Base-by-base conservation (phyloP, 1,140 invertebrate genomes). In the Pogonomyrmex californicus region DNA sequence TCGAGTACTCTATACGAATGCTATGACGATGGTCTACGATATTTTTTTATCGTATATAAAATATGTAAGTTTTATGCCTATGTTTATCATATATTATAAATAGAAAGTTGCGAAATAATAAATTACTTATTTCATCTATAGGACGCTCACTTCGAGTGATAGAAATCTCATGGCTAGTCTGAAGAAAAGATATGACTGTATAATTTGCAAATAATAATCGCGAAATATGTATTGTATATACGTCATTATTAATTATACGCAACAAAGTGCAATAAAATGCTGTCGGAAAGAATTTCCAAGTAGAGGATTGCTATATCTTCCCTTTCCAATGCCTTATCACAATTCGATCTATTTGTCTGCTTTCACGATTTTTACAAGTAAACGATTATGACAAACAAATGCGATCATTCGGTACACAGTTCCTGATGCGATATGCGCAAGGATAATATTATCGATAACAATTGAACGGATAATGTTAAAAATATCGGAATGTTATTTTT, bases 41-140 rank as follows among this genome's bases (percentile, higher is more conserved):
- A 95, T 98, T 71, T 97, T 98, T 90, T 95, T 98, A 38, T 98
- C 98, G 0, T 98, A 97, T 92, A 97, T 98, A 85, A 98, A 98
- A 95, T 97, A 98, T 94, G 96, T 96, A 94, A 93, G 95, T 95
- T 90, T 60, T 4, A 5, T 66, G 1, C 47, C 17, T 41, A 66
- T 62, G 30, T 47, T 66, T 44, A 41, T 47, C 7, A 17, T 17
- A 17, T 17, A 4, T 62, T 30, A 77, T 14, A 56, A 23, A 47
- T 2, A 33, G 0, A 12, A 70, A 56, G 65, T 14, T 2, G 0
- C 38, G 6, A 38, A 58, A 23, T 51, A 4, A 86, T 54, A 54
- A 23, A 41, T 3, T 38, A 17, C n/a, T 30, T 78, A 5, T 71
- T 44, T 85, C 9, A 51, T 7, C 44, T 49, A 9, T 14, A 91